A percentile compares a stretch with the other conserved stretches of the same genome.
Conservation (phyloP, 2,888 invertebrate genomes). For the Tetragnatha montana region DNA sequence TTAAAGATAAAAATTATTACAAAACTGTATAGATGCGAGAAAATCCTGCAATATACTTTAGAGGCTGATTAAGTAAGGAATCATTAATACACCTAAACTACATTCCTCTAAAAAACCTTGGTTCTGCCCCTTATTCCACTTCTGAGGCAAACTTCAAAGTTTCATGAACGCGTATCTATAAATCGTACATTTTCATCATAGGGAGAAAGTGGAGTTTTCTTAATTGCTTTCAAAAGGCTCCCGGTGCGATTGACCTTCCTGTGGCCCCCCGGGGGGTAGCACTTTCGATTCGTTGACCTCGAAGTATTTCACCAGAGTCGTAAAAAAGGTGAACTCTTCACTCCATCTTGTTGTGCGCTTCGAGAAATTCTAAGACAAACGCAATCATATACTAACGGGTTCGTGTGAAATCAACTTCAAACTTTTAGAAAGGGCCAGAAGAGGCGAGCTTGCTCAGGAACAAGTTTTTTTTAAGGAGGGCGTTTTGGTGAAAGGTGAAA, state of each 20-base stretch:
- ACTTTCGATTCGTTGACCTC: slow-evolving; percentile 19
- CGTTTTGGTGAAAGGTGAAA: too few species aligned
- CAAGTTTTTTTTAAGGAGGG: not conserved
- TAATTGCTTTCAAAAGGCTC: not conserved
- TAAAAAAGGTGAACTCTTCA: not conserved
- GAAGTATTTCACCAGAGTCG: not conserved
- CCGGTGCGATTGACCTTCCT: slow-evolving; percentile 1
- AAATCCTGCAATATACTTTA: too few species aligned
- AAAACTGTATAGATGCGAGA: too few species aligned
- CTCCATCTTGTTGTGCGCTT: not conserved
- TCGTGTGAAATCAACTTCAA: not conserved
- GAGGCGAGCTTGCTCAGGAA: not conserved
- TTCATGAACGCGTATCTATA: too few species aligned
- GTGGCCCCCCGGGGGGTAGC: not conserved
- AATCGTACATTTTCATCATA: too few species aligned
- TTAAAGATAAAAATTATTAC: too few species aligned
- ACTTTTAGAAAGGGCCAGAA: slow-evolving; percentile 1
- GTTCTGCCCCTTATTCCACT: too few species aligned
- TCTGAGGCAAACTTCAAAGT: too few species aligned
- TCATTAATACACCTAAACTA: too few species aligned
- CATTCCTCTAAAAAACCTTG: too few species aligned
- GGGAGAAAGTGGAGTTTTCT: too few species aligned
- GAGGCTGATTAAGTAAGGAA: too few species aligned
- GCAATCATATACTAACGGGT: not conserved
- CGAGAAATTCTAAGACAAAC: not conserved